Evolutionary conservation across 2,888 invertebrate genomes (phyloP), one percentile per base, ranked within the genome.

Genomic region (Eupeodes latifasciatus): DNA sequence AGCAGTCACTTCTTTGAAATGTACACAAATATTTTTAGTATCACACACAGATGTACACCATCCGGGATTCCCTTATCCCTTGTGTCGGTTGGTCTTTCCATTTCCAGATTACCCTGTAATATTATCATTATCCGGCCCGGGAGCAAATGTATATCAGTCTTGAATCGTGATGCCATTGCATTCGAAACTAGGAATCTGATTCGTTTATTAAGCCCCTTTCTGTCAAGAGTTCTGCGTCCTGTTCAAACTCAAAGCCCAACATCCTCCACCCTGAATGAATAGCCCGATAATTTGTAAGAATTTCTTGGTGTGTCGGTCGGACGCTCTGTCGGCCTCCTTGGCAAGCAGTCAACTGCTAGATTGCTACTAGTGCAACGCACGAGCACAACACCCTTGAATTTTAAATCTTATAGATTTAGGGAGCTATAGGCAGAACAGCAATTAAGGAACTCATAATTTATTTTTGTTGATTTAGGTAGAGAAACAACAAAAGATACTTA

Each of bases 201-300:
- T 71, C 59, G 79, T 84, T 87, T 80, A 84, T 84, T 87, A 87
- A 87, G 87, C 76, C 76, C 79, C 51, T 55, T 49, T 40, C 36
- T 59, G 69, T 66, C 75, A 62, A 64, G 59, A 34, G 57, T 19
- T 55, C 61, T 72, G 80, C 72, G 62, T 81, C 81, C 64, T 75
- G 59, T 55, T 77, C 64, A 83, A 87, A 80, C 55, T 77, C 64
- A 83, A 87, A 80, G 67, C 72, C 84, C 77, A 67, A 84, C 72
- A 71, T 74, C 67, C 67, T 69, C 67, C 64, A 71, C 71, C 64
- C 61, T 61, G 87, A 27, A 5, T 40, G 40, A 85, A 88, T 88
- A 78, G 88, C 74, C 75, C 53, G 88, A 81, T 88, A 88, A 88
- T 88, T 88, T 88, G 88, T 88, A 85, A 81, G 88, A 88, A 88